Evolutionary conservation across 2,888 invertebrate genomes (phyloP), one percentile per base, ranked within the genome.

Genomic region (Nemoura dubitans): DNA sequence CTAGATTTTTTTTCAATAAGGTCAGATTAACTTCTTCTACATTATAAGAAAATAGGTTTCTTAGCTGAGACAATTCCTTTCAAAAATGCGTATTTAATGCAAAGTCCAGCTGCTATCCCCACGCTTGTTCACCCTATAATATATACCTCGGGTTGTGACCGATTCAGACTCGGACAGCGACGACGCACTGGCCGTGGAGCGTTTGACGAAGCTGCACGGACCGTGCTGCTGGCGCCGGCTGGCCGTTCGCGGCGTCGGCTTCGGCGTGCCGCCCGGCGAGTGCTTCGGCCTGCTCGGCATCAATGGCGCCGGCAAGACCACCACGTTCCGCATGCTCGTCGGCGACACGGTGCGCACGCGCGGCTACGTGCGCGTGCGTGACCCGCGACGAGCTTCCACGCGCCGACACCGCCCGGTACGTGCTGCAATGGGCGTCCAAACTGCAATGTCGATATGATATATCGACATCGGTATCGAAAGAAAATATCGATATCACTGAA

Each of bases 231-330:
- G 92, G 0, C 88, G 91, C 0, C 90, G 92, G 83, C 89, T 92
- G 78, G 95, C 95, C 0, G 95, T 96, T 0, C 92, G 93, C 80
- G 94, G 94, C 21, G 90, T 96, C 86, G 94, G 93, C 90, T 95
- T 97, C 90, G 94, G 94, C 0, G 94, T 96, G 7, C 93, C 90
- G 10, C 90, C 91, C 89, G 90, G 92, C 0, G 92, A 92, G 89
- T 92, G 92, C 88, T 92, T 92, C 89, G 92, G 92, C 21, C 88
- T 92, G 29, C 89, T 92, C 14, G 93, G 93, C 28, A 92, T 93
- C 0, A 93, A 93, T 89, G 93, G 93, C 5, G 92, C 93, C 21
- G 93, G 93, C 1, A 93, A 93, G 89, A 93, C 93, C 0, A 93
- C 93, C 6, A 93, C 92, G 16, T 93, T 93, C 89, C 91, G 92